Evolutionary conservation across 2,888 invertebrate genomes (phyloP), one percentile per base, ranked within the genome.

Genomic region (Zygogramma bicolorata): DNA sequence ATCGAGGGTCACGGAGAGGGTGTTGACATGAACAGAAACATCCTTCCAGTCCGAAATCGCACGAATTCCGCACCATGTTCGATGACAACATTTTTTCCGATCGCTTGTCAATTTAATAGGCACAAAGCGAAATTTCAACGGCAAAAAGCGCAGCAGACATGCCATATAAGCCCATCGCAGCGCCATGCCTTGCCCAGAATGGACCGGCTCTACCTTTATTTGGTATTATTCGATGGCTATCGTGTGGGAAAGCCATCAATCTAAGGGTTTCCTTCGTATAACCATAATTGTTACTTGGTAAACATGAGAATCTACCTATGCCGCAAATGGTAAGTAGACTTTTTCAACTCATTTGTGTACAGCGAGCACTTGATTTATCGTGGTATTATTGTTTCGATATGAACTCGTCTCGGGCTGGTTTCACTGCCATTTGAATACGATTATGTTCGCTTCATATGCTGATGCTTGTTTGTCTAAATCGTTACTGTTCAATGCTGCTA

Each of bases 211-310:
- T 75, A 81, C 81, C 84, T 85, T 81, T 85, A 86, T 85, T 86
- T 86, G 86, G 85, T 83, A 82, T 84, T 84, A 84, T 84, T 83
- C 81, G 85, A 85, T 85, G 82, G 84, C 82, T 84, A 86, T 85
- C 85, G 83, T 85, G 85, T 85, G 86, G 84, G 85, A 85, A 85
- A 82, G 80, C 81, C 80, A 84, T 84, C 83, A 82, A 75, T 75
- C 75, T 68, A 70, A 61, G 72, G 74, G 70, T 65, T 68, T 40
- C 68, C 65, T 68, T 66, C 69, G 71, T 69, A 74, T 73, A 62
- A 63, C 77, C 76, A 75, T 77, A 79, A 77, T 77, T 75, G 77
- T 67, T 76, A 68, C 70, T 73, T 70, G 74, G 76, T 74, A 70
- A 72, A 78, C 75, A 76, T 76, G 77, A 76, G 69, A 71, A 63